A percentile compares a stretch with the other conserved stretches of the same genome.
These are phyloP conservation scores for Scopus umbretta DNA, from an alignment of 2,113 vertebrate genomes.

Conservation along the genomic window DNA sequence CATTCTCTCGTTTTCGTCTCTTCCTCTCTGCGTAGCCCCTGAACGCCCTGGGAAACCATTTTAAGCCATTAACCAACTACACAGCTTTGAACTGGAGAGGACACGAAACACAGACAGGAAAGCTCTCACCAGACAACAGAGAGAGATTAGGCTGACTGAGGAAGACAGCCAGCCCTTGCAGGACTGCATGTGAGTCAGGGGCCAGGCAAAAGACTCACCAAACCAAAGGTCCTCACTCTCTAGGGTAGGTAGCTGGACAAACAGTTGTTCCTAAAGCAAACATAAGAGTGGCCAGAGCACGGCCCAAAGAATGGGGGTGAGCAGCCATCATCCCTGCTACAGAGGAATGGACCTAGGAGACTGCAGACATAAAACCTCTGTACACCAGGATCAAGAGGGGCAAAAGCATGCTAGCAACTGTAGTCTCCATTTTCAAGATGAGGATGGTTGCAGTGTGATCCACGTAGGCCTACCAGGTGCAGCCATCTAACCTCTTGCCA, in stretches of 20 bases:
- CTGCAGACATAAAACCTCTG: neutral
- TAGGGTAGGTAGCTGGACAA: neutral
- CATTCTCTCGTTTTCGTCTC: slow-evolving; percentile 91
- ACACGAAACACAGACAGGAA: slow-evolving; percentile 14
- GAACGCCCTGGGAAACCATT: slow-evolving; percentile 91
- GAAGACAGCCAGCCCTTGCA: neutral
- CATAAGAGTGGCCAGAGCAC: neutral
- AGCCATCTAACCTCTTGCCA: neutral
- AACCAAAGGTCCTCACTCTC: neutral
- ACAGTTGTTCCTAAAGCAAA: neutral
- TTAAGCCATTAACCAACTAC: slow-evolving; percentile 71
- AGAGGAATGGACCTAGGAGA: neutral
- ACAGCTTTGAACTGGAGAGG: slow-evolving; percentile 22
- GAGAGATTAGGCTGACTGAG: neutral
- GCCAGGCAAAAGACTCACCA: neutral
- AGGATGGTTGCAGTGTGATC: neutral
- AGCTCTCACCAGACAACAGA: slow-evolving; percentile 5
- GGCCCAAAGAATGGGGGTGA: neutral
- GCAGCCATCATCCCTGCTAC: neutral
- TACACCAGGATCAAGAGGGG: neutral
- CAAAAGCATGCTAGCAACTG: neutral
- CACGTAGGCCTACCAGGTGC: neutral
- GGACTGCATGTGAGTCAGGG: neutral
- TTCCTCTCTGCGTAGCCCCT: slow-evolving; percentile 96
- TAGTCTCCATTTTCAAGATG: neutral